These are phyloP conservation scores for Anthophora plumipes DNA, from an alignment of 2,888 invertebrate species.

Conservation along the genomic window DNA sequence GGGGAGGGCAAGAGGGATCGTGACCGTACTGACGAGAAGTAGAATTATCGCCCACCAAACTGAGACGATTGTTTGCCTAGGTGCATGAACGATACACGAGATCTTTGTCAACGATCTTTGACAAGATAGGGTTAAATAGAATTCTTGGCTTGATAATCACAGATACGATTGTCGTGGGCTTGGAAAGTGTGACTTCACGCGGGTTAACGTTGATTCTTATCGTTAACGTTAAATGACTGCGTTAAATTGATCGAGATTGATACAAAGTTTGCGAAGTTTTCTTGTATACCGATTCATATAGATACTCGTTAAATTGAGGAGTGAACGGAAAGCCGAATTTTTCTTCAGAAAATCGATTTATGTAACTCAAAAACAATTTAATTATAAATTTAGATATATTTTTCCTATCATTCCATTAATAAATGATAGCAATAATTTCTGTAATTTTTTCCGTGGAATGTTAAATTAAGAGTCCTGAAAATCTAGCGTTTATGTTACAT, in stretches of 20 bases:
- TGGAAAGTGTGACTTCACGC: neutral
- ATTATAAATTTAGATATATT: too few relatives aligned
- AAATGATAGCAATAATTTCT: too few relatives aligned
- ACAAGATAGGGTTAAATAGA: neutral
- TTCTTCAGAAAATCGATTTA: too few relatives aligned
- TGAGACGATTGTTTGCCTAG: neutral
- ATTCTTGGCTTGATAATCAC: neutral
- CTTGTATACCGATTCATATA: too few relatives aligned
- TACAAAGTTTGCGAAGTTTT: too few relatives aligned
- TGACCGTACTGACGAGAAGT: conserved; percentile 21
- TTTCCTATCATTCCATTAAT: too few relatives aligned
- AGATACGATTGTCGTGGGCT: neutral
- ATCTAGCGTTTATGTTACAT: too few relatives aligned
- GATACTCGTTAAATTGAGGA: too few relatives aligned
- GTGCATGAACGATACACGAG: conserved; percentile 1
- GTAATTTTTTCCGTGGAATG: too few relatives aligned
- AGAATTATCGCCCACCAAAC: conserved; percentile 21
- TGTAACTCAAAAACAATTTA: too few relatives aligned
- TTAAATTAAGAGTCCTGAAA: too few relatives aligned
- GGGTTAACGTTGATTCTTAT: neutral
- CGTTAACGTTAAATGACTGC: neutral
- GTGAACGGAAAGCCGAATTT: too few relatives aligned
- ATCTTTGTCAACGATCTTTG: conserved; percentile 4
- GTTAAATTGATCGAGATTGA: neutral
- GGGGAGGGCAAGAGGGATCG: neutral